These are phyloP conservation scores for Nothoprocta perdicaria DNA, from an alignment of 2,113 vertebrate species.

Conservation along the genomic window DNA sequence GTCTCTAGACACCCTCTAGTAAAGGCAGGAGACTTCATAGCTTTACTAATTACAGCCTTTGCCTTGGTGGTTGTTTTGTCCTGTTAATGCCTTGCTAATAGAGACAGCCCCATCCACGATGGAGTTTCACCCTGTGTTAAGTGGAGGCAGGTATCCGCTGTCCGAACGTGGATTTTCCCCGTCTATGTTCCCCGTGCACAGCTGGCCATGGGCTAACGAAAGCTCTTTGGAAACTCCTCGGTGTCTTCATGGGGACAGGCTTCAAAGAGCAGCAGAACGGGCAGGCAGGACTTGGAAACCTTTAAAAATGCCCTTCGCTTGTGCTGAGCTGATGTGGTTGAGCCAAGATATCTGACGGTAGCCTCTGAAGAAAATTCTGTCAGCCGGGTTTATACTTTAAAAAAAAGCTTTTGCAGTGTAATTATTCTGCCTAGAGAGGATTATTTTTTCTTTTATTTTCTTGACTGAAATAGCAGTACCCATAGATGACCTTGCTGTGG, in stretches of 20 bases:
- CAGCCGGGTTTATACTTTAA: not conserved
- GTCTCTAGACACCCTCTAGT: not conserved
- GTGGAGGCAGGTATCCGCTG: not conserved
- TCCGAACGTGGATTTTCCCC: rapidly evolving
- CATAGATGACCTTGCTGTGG: conserved; percentile 22
- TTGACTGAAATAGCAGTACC: not conserved
- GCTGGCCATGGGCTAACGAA: not conserved
- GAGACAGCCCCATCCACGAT: rapidly evolving
- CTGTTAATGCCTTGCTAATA: not conserved
- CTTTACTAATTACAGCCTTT: not conserved
- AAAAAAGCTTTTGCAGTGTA: conserved; percentile 13
- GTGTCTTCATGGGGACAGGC: not conserved
- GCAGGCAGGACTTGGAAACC: not conserved
- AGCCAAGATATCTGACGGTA: not conserved
- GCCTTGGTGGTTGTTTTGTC: not conserved
- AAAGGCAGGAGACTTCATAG: not conserved
- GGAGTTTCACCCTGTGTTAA: not conserved
- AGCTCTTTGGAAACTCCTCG: not conserved
- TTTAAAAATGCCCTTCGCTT: not conserved
- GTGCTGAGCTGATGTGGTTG: not conserved
- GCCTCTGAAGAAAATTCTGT: conserved; percentile 17
- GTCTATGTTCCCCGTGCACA: not conserved
- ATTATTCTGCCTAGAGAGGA: conserved; percentile 17
- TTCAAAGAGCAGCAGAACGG: not conserved
- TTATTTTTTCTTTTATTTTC: conserved; percentile 18